Percentiles rank a stretch among this genome's conserved stretches.
phyloP scores from a whole-genome alignment of 2,113 vertebrate genomes.

The Nothoprocta perdicaria region DNA sequence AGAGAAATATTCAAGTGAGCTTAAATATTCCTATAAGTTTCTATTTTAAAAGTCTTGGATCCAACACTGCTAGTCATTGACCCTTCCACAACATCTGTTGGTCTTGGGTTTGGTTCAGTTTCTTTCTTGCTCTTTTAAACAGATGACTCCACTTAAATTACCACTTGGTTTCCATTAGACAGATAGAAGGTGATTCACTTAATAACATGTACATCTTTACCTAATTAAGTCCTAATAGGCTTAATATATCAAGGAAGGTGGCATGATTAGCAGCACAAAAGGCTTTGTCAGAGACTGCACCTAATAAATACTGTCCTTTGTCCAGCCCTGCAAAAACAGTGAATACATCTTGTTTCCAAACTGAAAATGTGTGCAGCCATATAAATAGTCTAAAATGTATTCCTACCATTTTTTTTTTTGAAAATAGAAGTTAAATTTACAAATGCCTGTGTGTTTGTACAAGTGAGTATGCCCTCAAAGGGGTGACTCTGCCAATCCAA shows the following conservation, averaged over 20 bases:
- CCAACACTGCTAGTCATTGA: neutral
- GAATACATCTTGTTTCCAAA: slow-evolving; percentile 6
- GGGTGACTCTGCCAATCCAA: neutral
- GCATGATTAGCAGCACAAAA: slow-evolving; percentile 46
- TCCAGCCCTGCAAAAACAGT: neutral
- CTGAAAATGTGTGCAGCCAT: neutral
- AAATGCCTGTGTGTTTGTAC: slow-evolving; percentile 9
- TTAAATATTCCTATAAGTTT: slow-evolving; percentile 10
- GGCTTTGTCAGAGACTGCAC: slow-evolving; percentile 42
- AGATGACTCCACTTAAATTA: slow-evolving; percentile 66
- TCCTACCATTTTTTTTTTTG: neutral
- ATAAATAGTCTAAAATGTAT: slow-evolving; percentile 33
- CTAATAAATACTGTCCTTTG: slow-evolving; percentile 45
- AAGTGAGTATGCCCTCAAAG: neutral
- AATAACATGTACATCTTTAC: slow-evolving; percentile 56
- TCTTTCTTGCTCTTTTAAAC: slow-evolving; percentile 43
- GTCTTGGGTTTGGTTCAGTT: slow-evolving; percentile 53
- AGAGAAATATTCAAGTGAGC: neutral
- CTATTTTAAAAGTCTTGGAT: slow-evolving; percentile 43
- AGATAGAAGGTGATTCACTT: slow-evolving; percentile 61
- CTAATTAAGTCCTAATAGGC: slow-evolving; percentile 53
- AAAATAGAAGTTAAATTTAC: slow-evolving; percentile 20
- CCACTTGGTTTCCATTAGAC: slow-evolving; percentile 61
- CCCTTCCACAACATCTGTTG: slow-evolving; percentile 58
- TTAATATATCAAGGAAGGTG: slow-evolving; percentile 55